Conservation (phyloP, 2,113 vertebrate species). For the Rhegmatorhina hoffmannsi region DNA sequence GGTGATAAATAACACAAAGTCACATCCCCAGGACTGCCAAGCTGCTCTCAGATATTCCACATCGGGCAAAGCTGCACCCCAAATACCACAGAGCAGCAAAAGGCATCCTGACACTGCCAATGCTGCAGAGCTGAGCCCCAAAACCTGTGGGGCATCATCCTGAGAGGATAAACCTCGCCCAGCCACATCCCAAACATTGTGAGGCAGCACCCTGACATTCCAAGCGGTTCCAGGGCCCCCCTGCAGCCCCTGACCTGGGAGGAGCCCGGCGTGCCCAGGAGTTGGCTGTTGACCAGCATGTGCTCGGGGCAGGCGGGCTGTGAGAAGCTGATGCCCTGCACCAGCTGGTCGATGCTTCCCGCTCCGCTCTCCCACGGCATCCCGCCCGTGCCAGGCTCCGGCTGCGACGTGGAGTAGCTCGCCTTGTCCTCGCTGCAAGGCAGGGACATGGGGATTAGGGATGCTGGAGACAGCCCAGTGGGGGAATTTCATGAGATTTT, state of each 20-base stretch:
- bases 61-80: background rate
- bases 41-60: background rate
- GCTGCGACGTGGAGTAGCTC: conserved; percentile 91
- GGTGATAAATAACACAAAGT: background rate
- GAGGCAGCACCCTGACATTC: background rate
- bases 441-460: background rate
- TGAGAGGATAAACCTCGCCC: accelerated
- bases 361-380: conserved; percentile 80
- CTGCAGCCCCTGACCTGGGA: conserved; percentile 84
- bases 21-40: background rate
- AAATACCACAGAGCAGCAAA: background rate
- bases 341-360: conserved; percentile 75
- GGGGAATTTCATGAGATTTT: accelerated
- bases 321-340: conserved; percentile 92
- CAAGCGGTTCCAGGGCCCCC: background rate
- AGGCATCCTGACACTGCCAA: accelerated
- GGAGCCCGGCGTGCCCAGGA: conserved; percentile 89
- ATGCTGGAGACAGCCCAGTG: accelerated
- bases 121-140: accelerated
- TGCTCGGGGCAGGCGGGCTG: conserved; percentile 92
- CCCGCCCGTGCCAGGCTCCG: conserved; percentile 81
- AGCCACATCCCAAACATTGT: background rate
- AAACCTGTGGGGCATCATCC: accelerated
- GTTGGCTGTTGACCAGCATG: conserved; percentile 92
- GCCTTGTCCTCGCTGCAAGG: conserved; percentile 83